Evolutionary conservation across 1,140 invertebrate genomes (phyloP).

Genomic region (Globodera rostochiensis): DNA sequence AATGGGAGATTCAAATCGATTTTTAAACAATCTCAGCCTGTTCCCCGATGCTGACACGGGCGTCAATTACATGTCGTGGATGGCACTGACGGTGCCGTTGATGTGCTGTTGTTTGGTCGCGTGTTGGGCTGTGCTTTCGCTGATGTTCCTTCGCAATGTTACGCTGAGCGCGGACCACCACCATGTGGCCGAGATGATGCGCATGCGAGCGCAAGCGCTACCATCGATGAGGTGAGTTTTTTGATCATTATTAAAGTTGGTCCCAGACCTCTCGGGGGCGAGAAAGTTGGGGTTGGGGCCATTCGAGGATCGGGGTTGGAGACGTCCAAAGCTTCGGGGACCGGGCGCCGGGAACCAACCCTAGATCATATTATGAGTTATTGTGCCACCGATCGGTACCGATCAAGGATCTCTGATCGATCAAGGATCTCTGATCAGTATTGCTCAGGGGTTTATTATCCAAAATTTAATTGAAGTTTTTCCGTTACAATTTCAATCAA

Average conservation of each 20-base stretch:
- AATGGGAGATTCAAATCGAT: neutral
- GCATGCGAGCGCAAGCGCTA: conserved; percentile 3
- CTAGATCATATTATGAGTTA: neutral
- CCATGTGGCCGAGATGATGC: conserved; percentile 4
- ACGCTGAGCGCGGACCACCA: neutral
- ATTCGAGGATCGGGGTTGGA: neutral
- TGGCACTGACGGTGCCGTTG: conserved; percentile 74
- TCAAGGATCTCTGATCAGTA: too few relatives aligned
- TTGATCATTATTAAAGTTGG: too few relatives aligned
- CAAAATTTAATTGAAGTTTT: too few relatives aligned
- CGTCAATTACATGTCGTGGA: conserved; percentile 78
- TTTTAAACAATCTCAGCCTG: conserved; percentile 76
- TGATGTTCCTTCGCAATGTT: conserved; percentile 33
- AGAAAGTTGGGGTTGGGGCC: neutral
- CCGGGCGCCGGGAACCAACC: neutral
- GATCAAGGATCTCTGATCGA: too few relatives aligned
- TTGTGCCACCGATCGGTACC: too few relatives aligned
- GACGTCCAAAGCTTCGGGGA: neutral
- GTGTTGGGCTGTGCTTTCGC: conserved; percentile 73
- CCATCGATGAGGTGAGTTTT: conserved; percentile 28
- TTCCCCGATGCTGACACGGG: conserved; percentile 50
- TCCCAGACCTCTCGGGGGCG: too few relatives aligned
- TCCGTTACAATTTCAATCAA: too few relatives aligned
- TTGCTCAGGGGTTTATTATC: too few relatives aligned
- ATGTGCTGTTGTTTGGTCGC: conserved; percentile 75